Percentiles rank a stretch among this genome's conserved stretches.
Conservation (phyloP, 2,888 invertebrate species). For the Mythimna albipuncta region DNA sequence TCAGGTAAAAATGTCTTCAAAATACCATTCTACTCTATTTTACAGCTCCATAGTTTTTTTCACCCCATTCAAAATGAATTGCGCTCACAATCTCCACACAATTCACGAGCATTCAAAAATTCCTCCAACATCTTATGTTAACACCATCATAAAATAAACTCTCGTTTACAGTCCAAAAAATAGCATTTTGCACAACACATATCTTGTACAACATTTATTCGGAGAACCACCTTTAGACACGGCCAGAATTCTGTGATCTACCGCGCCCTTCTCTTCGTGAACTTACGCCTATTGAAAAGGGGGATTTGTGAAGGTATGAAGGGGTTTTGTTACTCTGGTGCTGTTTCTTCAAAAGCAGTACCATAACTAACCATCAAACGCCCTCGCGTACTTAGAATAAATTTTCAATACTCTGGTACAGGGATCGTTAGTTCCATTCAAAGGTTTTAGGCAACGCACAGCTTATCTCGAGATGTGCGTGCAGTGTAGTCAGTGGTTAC, state of each 20-base stretch:
- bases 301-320: conserved; percentile 28
- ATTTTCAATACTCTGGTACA: conserved; percentile 87
- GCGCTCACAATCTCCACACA: conserved; percentile 62
- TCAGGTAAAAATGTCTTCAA: neutral
- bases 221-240: conserved; percentile 72
- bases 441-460: conserved; percentile 72
- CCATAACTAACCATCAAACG: conserved; percentile 87
- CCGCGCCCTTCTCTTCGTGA: conserved; percentile 32
- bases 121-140: conserved; percentile 80
- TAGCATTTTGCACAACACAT: conserved; percentile 80
- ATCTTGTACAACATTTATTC: conserved; percentile 80
- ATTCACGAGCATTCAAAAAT: conserved; percentile 70
- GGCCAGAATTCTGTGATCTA: conserved; percentile 67
- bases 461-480: conserved; percentile 57
- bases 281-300: neutral
- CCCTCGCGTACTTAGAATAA: conserved; percentile 87
- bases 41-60: conserved; percentile 40
- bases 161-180: conserved; percentile 85
- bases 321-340: conserved; percentile 72
- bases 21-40: conserved; percentile 15
- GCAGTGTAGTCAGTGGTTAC: conserved; percentile 52
- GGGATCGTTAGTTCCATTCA: conserved; percentile 87
- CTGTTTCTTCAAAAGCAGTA: conserved; percentile 74
- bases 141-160: conserved; percentile 84
- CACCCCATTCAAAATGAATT: conserved; percentile 56